These are phyloP conservation scores for Molossus molossus DNA, from an alignment of 2,797 vertebrate species.

Conservation along the genomic window DNA sequence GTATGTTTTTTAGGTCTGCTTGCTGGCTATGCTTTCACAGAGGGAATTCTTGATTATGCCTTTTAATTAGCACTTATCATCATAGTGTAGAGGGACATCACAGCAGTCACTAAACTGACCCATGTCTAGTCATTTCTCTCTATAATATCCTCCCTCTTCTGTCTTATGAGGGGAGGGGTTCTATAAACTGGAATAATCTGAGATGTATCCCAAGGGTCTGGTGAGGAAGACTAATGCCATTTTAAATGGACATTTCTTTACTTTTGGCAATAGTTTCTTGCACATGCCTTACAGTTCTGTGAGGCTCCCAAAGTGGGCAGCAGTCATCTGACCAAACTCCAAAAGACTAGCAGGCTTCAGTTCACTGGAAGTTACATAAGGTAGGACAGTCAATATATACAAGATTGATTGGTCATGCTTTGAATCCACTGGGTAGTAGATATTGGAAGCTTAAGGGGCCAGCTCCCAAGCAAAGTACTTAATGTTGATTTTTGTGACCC, in stretches of 20 bases:
- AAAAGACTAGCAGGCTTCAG: slow-evolving; percentile 30
- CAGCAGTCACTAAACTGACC: slow-evolving; percentile 31
- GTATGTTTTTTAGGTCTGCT: slow-evolving; percentile 43
- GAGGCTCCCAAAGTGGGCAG: neutral
- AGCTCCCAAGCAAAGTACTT: slow-evolving; percentile 56
- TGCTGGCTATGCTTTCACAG: neutral
- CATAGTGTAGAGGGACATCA: slow-evolving; percentile 27
- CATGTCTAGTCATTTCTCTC: neutral
- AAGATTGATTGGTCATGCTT: slow-evolving; percentile 47
- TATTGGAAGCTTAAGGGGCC: slow-evolving; percentile 31
- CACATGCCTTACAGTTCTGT: slow-evolving; percentile 65
- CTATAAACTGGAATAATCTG: slow-evolving; percentile 56
- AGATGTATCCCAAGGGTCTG: neutral
- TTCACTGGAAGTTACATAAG: slow-evolving; percentile 55
- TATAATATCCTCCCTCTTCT: slow-evolving; percentile 27
- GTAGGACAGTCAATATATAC: slow-evolving; percentile 40
- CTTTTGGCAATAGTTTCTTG: slow-evolving; percentile 14
- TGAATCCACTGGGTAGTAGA: slow-evolving; percentile 25
- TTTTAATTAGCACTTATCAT: slow-evolving; percentile 52
- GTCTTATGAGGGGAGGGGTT: slow-evolving; percentile 29
- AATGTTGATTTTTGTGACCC: slow-evolving; percentile 36
- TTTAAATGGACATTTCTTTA: slow-evolving; percentile 65
- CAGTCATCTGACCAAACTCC: neutral
- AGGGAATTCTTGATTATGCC: slow-evolving; percentile 32
- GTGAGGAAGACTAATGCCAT: slow-evolving; percentile 59